Percentiles rank a stretch among this genome's conserved stretches.
phyloP scores from a whole-genome alignment of 2,113 vertebrate species.

The Tamias sibiricus region DNA sequence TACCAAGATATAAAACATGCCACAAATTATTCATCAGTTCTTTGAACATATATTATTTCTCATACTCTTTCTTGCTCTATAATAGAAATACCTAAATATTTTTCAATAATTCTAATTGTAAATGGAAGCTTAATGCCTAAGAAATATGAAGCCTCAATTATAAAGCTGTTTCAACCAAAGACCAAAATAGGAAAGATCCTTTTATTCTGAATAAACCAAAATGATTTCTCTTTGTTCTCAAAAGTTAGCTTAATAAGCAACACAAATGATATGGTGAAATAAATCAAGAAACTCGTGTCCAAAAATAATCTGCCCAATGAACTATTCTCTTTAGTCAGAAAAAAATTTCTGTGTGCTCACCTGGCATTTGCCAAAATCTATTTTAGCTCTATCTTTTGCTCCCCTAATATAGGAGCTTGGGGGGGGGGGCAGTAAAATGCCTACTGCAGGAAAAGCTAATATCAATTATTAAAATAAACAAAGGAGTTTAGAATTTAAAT shows the following conservation, averaged over 20 bases:
- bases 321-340: background rate
- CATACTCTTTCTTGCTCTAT: background rate
- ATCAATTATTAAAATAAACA: background rate
- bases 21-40: background rate
- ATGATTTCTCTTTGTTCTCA: background rate
- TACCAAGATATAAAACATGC: background rate
- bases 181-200: background rate
- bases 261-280: background rate
- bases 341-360: background rate
- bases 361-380: background rate
- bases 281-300: background rate
- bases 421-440: too few relatives aligned
- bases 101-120: background rate
- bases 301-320: background rate
- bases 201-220: slow-evolving; percentile 8
- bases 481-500: background rate
- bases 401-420: too few relatives aligned
- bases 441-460: background rate
- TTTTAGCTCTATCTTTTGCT: background rate
- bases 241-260: background rate
- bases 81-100: background rate
- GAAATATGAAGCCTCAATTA: background rate
- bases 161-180: background rate
- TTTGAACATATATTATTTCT: background rate
- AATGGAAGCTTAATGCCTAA: background rate